Conservation (phyloP, 2,797 vertebrate species). For the Megaceryle alcyon region DNA sequence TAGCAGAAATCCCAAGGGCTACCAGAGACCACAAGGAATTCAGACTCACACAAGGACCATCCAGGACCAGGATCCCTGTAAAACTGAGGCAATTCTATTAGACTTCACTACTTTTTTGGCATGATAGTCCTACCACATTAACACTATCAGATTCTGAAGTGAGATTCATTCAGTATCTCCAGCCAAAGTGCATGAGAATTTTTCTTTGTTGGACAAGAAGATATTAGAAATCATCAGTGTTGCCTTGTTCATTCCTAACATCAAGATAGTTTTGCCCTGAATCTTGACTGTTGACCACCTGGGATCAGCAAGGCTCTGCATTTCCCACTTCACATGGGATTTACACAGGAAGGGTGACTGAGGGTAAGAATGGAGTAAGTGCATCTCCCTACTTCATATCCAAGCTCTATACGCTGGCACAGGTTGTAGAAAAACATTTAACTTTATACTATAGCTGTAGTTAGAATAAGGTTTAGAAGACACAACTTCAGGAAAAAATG, state of each 20-base stretch:
- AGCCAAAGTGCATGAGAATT: neutral
- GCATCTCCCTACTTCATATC: neutral
- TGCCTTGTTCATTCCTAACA: neutral
- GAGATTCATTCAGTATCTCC: neutral
- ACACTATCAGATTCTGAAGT: neutral
- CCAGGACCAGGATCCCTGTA: neutral
- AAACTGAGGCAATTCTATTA: neutral
- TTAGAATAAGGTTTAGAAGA: neutral
- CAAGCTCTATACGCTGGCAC: neutral
- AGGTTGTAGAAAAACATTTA: neutral
- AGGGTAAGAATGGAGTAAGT: neutral
- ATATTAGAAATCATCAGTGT: neutral
- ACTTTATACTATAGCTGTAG: neutral
- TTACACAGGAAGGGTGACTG: accelerated
- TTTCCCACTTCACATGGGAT: neutral
- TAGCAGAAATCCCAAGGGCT: neutral
- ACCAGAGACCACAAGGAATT: neutral
- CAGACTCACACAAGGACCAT: neutral
- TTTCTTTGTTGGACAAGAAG: neutral
- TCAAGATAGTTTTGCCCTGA: neutral
- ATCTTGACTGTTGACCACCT: neutral
- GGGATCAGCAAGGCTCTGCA: accelerated
- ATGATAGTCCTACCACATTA: neutral
- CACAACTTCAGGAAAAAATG: neutral
- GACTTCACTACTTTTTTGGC: neutral